Conservation (phyloP, 2,113 vertebrate genomes). For the Dasyprocta punctata region DNA sequence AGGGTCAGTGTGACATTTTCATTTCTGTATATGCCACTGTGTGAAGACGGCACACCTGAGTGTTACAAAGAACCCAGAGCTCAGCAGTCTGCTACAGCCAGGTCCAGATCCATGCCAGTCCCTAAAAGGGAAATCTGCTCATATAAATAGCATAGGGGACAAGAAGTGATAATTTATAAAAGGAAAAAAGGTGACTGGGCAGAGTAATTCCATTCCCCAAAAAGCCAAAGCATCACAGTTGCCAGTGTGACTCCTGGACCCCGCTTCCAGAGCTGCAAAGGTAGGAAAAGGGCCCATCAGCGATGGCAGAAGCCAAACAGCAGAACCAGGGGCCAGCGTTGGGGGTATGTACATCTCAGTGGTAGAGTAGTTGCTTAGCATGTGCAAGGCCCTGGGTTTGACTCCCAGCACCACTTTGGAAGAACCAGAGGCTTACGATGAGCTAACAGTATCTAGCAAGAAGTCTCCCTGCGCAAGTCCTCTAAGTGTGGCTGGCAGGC, state of each 20-base stretch:
- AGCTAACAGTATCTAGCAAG: background rate
- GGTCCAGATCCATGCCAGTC: background rate
- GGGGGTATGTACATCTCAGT: background rate
- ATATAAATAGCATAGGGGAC: background rate
- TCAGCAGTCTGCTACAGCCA: background rate
- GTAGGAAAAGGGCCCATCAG: background rate
- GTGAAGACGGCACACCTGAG: background rate
- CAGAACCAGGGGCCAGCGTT: background rate
- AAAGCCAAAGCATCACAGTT: background rate
- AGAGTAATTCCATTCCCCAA: background rate
- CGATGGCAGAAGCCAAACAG: background rate
- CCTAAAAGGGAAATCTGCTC: background rate
- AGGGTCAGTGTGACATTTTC: no score
- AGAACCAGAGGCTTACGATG: background rate
- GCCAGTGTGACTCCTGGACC: background rate
- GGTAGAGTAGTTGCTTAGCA: background rate
- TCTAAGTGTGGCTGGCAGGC: background rate
- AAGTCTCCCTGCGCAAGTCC: background rate
- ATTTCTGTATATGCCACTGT: background rate
- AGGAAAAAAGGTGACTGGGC: background rate
- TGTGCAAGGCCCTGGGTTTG: background rate
- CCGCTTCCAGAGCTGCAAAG: background rate
- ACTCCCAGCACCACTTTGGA: background rate
- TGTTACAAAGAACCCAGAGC: background rate
- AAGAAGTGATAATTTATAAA: background rate